Conservation (phyloP, 1,140 invertebrate species). For the Sinonovacula constricta region DNA sequence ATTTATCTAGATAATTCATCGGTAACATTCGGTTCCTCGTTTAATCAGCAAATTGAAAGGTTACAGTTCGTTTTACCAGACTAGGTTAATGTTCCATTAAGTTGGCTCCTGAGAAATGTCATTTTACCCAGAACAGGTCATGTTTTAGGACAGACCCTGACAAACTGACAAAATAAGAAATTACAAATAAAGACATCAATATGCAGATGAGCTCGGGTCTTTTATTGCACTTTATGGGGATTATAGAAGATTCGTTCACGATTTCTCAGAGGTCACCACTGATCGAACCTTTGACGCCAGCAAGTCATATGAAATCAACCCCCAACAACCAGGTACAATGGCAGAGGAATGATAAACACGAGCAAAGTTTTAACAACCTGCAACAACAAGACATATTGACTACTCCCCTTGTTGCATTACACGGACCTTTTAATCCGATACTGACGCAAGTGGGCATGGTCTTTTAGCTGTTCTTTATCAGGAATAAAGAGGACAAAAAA, state of each 20-base stretch:
- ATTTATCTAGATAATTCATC: too few relatives aligned
- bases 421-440: conserved; percentile 1
- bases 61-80: too few relatives aligned
- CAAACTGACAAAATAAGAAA: too few relatives aligned
- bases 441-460: background rate
- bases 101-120: too few relatives aligned
- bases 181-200: too few relatives aligned
- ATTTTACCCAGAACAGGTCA: too few relatives aligned
- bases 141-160: conserved; percentile 24
- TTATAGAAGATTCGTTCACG: conserved; percentile 1
- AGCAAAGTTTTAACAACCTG: conserved; percentile 2
- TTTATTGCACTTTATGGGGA: too few relatives aligned
- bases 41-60: too few relatives aligned
- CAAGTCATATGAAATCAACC: too few relatives aligned
- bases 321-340: background rate
- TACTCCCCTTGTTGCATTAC: background rate
- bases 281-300: background rate
- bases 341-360: background rate
- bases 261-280: background rate
- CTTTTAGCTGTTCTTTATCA: conserved; percentile 17
- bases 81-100: too few relatives aligned
- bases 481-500: background rate
- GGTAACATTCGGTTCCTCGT: too few relatives aligned
- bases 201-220: too few relatives aligned
- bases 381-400: background rate